phyloP scores from a whole-genome alignment of 2,113 vertebrate species.

The Ceyx melanurus region DNA sequence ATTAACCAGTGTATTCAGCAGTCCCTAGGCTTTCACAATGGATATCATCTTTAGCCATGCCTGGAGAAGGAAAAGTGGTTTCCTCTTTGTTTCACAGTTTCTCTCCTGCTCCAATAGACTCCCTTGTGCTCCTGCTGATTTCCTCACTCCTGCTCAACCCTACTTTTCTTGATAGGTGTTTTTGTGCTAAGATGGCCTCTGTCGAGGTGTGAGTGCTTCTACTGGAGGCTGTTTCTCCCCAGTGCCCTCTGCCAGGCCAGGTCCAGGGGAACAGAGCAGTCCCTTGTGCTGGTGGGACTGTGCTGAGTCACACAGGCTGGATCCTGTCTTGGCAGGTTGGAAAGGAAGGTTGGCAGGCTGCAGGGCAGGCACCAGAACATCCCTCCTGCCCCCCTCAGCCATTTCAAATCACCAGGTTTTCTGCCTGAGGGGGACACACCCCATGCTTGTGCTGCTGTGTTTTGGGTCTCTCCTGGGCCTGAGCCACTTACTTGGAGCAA shows the following conservation, averaged over 20 bases:
- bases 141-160: neutral
- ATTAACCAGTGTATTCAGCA: neutral
- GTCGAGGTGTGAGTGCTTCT: neutral
- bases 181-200: neutral
- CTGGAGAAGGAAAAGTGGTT: neutral
- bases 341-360: neutral
- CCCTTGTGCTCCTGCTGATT: neutral
- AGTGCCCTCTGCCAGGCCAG: neutral
- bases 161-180: accelerated
- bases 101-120: neutral
- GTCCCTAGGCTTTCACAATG: accelerated
- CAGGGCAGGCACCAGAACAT: neutral
- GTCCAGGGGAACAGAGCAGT: neutral
- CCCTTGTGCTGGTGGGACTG: neutral
- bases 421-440: neutral
- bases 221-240: neutral
- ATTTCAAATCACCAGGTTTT: accelerated
- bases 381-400: neutral
- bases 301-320: accelerated
- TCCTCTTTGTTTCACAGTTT: neutral
- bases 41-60: neutral
- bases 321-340: neutral
- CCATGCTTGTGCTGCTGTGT: accelerated
- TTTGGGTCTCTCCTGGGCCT: neutral
- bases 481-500: neutral